These are phyloP conservation scores for Sphaerophoria taeniata DNA, from an alignment of 2,888 invertebrate genomes.

Conservation along the genomic window DNA sequence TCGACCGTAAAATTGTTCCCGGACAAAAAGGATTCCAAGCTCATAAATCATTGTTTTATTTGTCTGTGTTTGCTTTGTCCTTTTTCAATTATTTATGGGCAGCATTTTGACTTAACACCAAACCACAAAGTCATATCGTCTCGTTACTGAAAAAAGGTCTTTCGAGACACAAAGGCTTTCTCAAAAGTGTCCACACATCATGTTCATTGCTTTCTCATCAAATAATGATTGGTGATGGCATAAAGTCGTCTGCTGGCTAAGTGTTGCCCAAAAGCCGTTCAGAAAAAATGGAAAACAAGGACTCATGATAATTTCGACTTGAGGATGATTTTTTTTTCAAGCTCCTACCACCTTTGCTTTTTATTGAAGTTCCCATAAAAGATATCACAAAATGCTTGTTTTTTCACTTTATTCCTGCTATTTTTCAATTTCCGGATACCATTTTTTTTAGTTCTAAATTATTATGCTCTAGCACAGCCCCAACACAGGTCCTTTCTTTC, in stretches of 20 bases:
- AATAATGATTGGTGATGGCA: constrained; percentile 59
- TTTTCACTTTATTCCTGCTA: constrained; percentile 12
- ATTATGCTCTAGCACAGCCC: not conserved
- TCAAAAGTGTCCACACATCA: constrained; percentile 3
- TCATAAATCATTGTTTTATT: constrained; percentile 63
- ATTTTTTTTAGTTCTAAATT: constrained; percentile 6
- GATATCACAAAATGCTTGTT: not conserved
- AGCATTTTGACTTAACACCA: constrained; percentile 9
- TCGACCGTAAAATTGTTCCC: constrained; percentile 32
- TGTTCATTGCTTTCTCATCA: constrained; percentile 27
- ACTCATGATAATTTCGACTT: not conserved
- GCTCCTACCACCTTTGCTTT: too few species aligned
- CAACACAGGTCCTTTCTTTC: constrained; percentile 22
- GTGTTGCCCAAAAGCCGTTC: constrained; percentile 13
- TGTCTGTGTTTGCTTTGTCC: constrained; percentile 29
- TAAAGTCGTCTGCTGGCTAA: constrained; percentile 15
- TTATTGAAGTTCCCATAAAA: too few species aligned
- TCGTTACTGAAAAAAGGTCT: not conserved
- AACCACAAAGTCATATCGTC: constrained; percentile 2
- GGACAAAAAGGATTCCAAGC: constrained; percentile 48
- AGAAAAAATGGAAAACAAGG: not conserved
- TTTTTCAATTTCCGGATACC: constrained; percentile 62
- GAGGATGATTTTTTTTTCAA: constrained; percentile 15
- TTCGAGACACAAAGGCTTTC: constrained; percentile 16
- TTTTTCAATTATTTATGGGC: not conserved